Evolutionary conservation across 2,888 invertebrate species (phyloP).

Genomic region (Eristalis intricaria): DNA sequence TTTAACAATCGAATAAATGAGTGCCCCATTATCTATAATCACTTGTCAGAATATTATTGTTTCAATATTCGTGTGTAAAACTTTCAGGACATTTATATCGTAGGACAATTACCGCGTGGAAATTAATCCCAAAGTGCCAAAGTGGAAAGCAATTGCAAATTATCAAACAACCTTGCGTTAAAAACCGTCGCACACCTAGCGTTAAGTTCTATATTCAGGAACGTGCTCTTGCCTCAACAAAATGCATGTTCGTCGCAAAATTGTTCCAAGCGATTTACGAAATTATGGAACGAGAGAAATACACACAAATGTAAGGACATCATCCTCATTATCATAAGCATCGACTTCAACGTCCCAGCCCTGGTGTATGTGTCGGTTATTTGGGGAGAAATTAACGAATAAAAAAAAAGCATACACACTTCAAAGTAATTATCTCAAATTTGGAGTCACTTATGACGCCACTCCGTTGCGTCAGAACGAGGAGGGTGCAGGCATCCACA

Average conservation of each 20-base stretch:
- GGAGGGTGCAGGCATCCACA: constrained; percentile 3
- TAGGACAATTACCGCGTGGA: background rate
- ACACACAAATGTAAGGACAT: background rate
- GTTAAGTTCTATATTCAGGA: background rate
- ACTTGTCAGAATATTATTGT: no score
- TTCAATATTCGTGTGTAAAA: no score
- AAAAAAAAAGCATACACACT: constrained; percentile 17
- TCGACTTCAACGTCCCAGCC: constrained; percentile 10
- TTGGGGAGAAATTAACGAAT: background rate
- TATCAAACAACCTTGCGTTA: background rate
- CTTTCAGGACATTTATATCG: no score
- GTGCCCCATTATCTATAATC: no score
- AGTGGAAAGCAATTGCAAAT: constrained; percentile 17
- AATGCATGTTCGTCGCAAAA: background rate
- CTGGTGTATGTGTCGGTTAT: background rate
- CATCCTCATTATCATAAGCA: constrained; percentile 9
- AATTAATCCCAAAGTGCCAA: constrained; percentile 7
- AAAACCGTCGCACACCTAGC: background rate
- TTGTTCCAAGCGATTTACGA: background rate
- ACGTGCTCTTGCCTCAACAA: background rate
- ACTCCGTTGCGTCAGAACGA: constrained; percentile 6
- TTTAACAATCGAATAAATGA: no score
- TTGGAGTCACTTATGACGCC: constrained; percentile 42
- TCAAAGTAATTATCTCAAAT: constrained; percentile 36
- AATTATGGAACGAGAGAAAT: background rate